phyloP scores from a whole-genome alignment of 2,888 invertebrate genomes.

The Tubulanus polymorphus region DNA sequence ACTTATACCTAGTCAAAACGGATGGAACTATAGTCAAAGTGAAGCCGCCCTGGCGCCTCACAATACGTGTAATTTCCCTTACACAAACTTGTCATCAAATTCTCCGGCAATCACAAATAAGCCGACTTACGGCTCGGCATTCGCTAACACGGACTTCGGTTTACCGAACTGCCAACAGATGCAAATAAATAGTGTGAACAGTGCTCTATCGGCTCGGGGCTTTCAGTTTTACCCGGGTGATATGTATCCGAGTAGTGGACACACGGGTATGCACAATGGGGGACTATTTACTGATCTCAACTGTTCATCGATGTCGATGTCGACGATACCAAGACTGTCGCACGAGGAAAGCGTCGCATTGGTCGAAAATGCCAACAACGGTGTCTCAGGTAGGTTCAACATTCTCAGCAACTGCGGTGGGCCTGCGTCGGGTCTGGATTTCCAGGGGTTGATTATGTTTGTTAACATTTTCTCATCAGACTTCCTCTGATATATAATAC shows the following conservation, averaged over 20 bases:
- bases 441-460: too few relatives aligned
- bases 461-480: too few relatives aligned
- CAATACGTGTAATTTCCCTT: slow-evolving; percentile 16
- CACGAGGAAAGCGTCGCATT: too few relatives aligned
- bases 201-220: neutral
- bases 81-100: neutral
- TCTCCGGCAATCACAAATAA: neutral
- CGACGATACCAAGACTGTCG: neutral
- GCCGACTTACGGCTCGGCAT: neutral
- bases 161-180: neutral
- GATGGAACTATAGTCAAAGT: slow-evolving; percentile 37
- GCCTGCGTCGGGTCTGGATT: too few relatives aligned
- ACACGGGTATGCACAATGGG: neutral
- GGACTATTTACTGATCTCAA: neutral
- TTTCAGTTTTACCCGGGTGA: slow-evolving; percentile 2
- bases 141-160: neutral
- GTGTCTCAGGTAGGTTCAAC: too few relatives aligned
- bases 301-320: neutral
- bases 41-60: slow-evolving; percentile 31
- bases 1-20: slow-evolving; percentile 15
- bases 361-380: too few relatives aligned
- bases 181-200: neutral
- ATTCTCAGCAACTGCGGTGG: too few relatives aligned
- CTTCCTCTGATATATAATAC: too few relatives aligned
- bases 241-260: neutral